These are phyloP conservation scores for Forbesichthys agassizii DNA, from an alignment of 2,113 vertebrate genomes.

Conservation along the genomic window DNA sequence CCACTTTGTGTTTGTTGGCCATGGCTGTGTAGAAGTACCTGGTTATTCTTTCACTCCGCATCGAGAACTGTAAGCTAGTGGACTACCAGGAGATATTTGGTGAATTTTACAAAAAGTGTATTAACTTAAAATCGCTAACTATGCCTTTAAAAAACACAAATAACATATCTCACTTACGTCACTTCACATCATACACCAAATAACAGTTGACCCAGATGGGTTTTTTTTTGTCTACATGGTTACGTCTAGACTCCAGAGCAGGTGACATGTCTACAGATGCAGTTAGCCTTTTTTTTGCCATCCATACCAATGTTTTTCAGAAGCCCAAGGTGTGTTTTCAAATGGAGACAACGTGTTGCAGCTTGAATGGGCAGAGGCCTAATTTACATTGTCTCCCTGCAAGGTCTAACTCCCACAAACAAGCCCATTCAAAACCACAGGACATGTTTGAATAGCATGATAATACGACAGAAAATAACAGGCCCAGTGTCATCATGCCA, in stretches of 20 bases:
- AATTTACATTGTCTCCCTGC: constrained; percentile 45
- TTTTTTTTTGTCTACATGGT: constrained; percentile 15
- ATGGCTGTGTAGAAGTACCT: too few relatives aligned
- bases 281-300: constrained; percentile 31
- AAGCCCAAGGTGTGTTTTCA: constrained; percentile 44
- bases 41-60: too few relatives aligned
- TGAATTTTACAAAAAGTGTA: too few relatives aligned
- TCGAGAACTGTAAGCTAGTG: too few relatives aligned
- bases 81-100: too few relatives aligned
- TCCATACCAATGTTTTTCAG: constrained; percentile 30
- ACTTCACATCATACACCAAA: background rate
- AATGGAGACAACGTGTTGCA: constrained; percentile 60
- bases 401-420: constrained; percentile 53
- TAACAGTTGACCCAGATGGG: constrained; percentile 42
- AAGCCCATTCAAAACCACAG: constrained; percentile 44
- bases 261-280: constrained; percentile 46
- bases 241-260: constrained; percentile 30
- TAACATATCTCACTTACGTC: background rate
- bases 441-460: constrained; percentile 35
- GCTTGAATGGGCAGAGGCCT: constrained; percentile 65
- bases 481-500: constrained; percentile 22
- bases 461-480: constrained; percentile 49
- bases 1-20: too few relatives aligned
- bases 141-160: too few relatives aligned
- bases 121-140: too few relatives aligned